phyloP scores from a whole-genome alignment of 2,888 invertebrate genomes.

The Tetheella fluctuosa region DNA sequence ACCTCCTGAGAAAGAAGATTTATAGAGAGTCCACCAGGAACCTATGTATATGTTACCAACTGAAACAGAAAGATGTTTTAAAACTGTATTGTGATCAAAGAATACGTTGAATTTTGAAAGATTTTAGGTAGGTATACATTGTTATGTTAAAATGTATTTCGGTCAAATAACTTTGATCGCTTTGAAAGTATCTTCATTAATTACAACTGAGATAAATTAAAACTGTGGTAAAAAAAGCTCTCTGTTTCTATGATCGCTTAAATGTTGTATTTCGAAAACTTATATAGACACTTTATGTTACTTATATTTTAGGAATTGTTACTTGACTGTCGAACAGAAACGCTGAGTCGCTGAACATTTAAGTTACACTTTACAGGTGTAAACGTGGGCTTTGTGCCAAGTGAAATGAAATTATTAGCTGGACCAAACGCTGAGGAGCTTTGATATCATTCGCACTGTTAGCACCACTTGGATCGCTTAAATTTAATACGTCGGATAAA shows the following conservation, averaged over 20 bases:
- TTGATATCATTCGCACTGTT: constrained; percentile 22
- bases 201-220: no score
- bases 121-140: background rate
- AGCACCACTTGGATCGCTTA: no score
- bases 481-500: constrained; percentile 5
- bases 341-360: background rate
- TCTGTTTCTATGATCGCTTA: no score
- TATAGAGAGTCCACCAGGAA: constrained; percentile 26
- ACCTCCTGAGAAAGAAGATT: constrained; percentile 36
- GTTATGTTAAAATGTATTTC: no score
- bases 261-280: no score
- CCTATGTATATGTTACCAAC: background rate
- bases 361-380: constrained; percentile 24
- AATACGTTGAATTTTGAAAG: background rate
- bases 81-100: background rate
- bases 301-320: background rate
- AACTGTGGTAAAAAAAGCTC: no score
- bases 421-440: constrained; percentile 15
- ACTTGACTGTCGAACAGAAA: background rate
- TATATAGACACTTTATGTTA: background rate
- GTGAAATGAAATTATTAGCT: constrained; percentile 45
- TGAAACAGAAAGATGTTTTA: background rate
- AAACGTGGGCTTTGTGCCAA: constrained; percentile 39
- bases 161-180: no score
- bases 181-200: no score